Base-by-base conservation (phyloP, 2,113 vertebrate genomes). In the Strix aluco region DNA sequence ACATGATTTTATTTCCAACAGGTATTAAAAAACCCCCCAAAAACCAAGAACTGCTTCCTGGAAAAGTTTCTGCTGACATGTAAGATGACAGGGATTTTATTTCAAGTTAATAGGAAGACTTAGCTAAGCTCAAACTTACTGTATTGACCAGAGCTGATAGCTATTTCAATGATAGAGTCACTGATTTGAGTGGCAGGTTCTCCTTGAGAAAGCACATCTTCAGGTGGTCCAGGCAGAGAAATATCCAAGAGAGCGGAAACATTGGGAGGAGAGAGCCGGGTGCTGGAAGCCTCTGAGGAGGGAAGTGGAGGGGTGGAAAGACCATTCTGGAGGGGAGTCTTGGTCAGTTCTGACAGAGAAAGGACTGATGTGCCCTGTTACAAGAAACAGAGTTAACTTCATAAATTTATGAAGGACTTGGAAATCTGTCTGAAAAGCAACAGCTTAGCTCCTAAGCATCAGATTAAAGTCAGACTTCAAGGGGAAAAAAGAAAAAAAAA, bases 111-210 rank as follows among this genome's bases (percentile, higher is more conserved):
- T 6, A 81, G 66, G 27, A 58, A 75, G 22, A 75, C 13, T 42
- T 8, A 87, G 36, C 25, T 46, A 55, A 65, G 55, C 10, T 55
- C 79, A 81, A 55, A 42, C 98, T 90, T 92, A 99, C 99, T 98
- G 17, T 99, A 99, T 90, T 99, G 99, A 57, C 99, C 98, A 9
- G 99, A 99, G 97, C 99, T 99, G 97, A 99, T 99, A 87, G 99
- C 99, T 8, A 99, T 99, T 97, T 99, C 99, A 8, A 99, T 99
- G 97, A 99, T 99, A 55, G 99, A 99, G 97, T 99, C 99, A 3
- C 99, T 99, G 98, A 99, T 99, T 69, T 99, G 99, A 7, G 98
- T 99, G 74, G 99, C 98, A 29, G 99, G 97, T 57, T 99, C 99
- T 73, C 99, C 99, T 25, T 99, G 98, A 6, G 99, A 98, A 21